phyloP scores from a whole-genome alignment of 2,113 vertebrate genomes.

The Asarcornis scutulata region DNA sequence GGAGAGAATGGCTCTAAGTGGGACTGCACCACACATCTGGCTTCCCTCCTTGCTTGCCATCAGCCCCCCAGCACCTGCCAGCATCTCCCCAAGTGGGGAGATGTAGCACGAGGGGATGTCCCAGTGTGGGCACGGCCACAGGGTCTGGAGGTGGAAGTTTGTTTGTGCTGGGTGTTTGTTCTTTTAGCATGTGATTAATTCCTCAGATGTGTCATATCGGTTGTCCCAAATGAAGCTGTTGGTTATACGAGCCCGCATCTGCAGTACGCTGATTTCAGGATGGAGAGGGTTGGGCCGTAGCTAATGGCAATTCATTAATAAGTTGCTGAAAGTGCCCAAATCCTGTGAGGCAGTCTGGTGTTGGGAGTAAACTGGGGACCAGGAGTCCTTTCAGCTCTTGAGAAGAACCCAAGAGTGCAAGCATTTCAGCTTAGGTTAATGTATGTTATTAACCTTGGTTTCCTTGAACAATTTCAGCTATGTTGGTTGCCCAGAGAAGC shows the following conservation, averaged over 20 bases:
- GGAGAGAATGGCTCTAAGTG: not conserved
- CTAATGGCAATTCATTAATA: not conserved
- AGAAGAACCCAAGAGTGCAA: not conserved
- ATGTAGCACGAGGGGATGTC: not conserved
- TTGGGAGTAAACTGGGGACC: not conserved
- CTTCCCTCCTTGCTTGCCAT: fast-evolving
- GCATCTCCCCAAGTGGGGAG: not conserved
- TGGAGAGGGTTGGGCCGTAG: not conserved
- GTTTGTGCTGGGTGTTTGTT: not conserved
- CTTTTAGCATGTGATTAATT: not conserved
- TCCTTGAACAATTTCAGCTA: not conserved
- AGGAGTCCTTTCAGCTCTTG: not conserved
- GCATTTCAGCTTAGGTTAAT: not conserved
- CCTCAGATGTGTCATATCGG: not conserved
- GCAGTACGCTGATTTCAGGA: not conserved
- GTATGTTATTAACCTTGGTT: not conserved
- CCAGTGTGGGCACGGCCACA: not conserved
- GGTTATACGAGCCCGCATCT: not conserved
- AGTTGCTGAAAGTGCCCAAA: not conserved
- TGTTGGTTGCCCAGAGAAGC: too few species aligned
- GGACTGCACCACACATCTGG: not conserved
- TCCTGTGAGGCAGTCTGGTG: not conserved
- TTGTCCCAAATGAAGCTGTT: not conserved
- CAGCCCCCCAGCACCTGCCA: not conserved
- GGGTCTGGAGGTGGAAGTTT: not conserved